Percentiles rank a stretch among this genome's conserved stretches.
Evolutionary conservation across 2,888 invertebrate genomes (phyloP).

Genomic region (Apamea sordens): DNA sequence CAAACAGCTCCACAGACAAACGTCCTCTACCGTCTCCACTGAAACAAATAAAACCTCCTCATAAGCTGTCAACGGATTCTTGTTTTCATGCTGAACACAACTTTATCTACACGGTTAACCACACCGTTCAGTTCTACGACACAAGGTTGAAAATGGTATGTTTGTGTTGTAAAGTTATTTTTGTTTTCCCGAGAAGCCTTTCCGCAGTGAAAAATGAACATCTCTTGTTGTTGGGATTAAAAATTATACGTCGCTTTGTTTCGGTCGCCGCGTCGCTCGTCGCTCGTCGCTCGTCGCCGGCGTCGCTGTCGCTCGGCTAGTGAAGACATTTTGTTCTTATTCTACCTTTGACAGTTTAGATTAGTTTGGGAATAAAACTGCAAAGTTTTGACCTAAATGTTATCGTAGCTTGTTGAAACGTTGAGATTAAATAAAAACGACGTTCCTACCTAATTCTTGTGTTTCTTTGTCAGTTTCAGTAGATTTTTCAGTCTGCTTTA

Average conservation of each 20-base stretch:
- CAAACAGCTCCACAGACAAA: slow-evolving; percentile 55
- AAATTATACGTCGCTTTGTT: slow-evolving; percentile 85
- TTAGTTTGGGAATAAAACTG: slow-evolving; percentile 61
- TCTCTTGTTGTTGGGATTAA: slow-evolving; percentile 86
- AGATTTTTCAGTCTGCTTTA: not conserved
- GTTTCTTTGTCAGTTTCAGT: not conserved
- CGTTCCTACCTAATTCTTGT: not conserved
- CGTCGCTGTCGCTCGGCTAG: slow-evolving; percentile 17
- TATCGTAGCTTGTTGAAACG: not conserved
- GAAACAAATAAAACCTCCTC: slow-evolving; percentile 80
- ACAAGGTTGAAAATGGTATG: slow-evolving; percentile 70
- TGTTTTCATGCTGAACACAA: slow-evolving; percentile 67
- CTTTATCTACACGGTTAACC: slow-evolving; percentile 32
- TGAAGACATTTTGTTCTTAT: slow-evolving; percentile 55
- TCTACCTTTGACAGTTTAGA: slow-evolving; percentile 65
- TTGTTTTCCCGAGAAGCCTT: slow-evolving; percentile 70
- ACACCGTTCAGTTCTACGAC: slow-evolving; percentile 55
- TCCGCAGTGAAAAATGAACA: slow-evolving; percentile 87
- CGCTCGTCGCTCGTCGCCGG: slow-evolving; percentile 16
- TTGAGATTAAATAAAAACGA: not conserved
- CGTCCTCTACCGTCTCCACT: slow-evolving; percentile 64
- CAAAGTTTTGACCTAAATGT: slow-evolving; percentile 44
- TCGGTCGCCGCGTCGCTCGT: slow-evolving; percentile 46
- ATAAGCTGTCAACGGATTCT: slow-evolving; percentile 83
- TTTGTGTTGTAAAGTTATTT: slow-evolving; percentile 43